These are phyloP conservation scores for Erebia aethiops DNA, from an alignment of 2,888 invertebrate genomes.

Conservation along the genomic window DNA sequence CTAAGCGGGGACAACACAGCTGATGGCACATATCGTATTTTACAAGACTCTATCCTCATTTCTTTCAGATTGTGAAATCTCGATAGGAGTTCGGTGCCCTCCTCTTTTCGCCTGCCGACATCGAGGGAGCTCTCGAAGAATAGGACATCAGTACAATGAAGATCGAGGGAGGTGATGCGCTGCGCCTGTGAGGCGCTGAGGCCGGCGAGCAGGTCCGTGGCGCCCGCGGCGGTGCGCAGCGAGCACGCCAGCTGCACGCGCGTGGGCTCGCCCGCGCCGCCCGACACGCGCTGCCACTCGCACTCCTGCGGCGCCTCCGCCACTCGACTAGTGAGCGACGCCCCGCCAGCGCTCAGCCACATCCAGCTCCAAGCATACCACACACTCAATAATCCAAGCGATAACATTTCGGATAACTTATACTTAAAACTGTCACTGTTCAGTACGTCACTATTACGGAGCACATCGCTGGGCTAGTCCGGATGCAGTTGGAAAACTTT, in stretches of 20 bases:
- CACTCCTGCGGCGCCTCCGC: conserved; percentile 88
- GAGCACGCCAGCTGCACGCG: conserved; percentile 85
- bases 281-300: conserved; percentile 85
- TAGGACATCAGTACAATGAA: conserved; percentile 88
- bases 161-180: conserved; percentile 85
- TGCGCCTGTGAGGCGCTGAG: conserved; percentile 86
- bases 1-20: conserved; percentile 86
- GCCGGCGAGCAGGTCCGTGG: conserved; percentile 85
- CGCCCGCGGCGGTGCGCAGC: conserved; percentile 86
- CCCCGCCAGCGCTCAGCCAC: conserved; percentile 66
- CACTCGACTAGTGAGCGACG: conserved; percentile 77
- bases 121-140: conserved; percentile 89
- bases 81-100: conserved; percentile 82
- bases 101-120: conserved; percentile 78
- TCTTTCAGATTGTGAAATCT: conserved; percentile 86
- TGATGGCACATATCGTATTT: conserved; percentile 88
- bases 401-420: conserved; percentile 78
- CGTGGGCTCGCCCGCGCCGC: conserved; percentile 80
- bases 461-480: conserved; percentile 76
- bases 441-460: conserved; percentile 74
- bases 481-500: conserved; percentile 75
- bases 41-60: conserved; percentile 89
- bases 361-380: conserved; percentile 72
- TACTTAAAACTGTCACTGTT: conserved; percentile 69
- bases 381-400: conserved; percentile 73